Percentiles rank a stretch among this genome's conserved stretches.
phyloP scores from a whole-genome alignment of 2,888 invertebrate genomes.

The Hydropsyche betteni region DNA sequence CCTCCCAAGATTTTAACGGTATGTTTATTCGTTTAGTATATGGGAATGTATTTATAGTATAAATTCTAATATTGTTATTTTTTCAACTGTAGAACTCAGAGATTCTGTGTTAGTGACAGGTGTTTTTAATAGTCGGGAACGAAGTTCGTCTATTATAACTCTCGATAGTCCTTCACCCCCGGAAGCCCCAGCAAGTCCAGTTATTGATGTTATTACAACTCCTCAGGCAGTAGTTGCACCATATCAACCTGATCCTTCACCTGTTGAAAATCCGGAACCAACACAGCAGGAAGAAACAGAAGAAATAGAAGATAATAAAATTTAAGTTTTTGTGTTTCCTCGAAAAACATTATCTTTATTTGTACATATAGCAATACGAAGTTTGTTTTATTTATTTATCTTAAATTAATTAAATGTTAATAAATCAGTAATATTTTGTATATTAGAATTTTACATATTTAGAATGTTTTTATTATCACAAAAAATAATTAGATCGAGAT shows the following conservation, averaged over 20 bases:
- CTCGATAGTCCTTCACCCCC: conserved; percentile 73
- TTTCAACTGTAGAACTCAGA: neutral
- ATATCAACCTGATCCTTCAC: conserved; percentile 45
- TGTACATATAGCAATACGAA: too few relatives aligned
- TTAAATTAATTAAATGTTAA: too few relatives aligned
- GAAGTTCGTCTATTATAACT: conserved; percentile 63
- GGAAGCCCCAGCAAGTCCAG: conserved; percentile 54
- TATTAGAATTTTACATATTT: too few relatives aligned
- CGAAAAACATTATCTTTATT: neutral
- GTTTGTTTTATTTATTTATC: too few relatives aligned
- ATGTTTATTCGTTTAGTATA: neutral
- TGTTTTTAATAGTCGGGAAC: conserved; percentile 5
- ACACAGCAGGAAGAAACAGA: neutral
- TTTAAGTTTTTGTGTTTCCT: neutral
- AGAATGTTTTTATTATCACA: too few relatives aligned
- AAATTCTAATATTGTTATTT: neutral
- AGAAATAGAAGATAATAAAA: neutral
- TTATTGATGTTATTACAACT: conserved; percentile 42
- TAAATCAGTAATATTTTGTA: too few relatives aligned
- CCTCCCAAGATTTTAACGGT: conserved; percentile 24
- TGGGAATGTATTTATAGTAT: neutral
- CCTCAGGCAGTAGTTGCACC: conserved; percentile 47
- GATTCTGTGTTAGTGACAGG: conserved; percentile 23
- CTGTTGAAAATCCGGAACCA: neutral
- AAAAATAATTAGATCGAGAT: too few relatives aligned